Evolutionary conservation across 2,888 invertebrate genomes (phyloP).

Genomic region (Cephalotes varians): DNA sequence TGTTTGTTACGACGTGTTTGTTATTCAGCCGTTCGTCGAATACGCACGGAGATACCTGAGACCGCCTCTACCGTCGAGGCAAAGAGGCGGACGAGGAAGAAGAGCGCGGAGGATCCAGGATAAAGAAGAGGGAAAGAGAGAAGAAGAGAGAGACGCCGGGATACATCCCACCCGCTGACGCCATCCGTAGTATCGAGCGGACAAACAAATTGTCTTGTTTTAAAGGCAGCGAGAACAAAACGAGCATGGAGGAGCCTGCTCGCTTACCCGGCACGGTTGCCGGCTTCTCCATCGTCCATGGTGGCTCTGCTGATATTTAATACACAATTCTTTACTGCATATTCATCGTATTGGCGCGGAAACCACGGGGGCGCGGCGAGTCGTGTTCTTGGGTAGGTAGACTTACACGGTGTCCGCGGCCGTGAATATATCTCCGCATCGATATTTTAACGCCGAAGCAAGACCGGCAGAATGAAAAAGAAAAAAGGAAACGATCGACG

Average conservation of each 20-base stretch:
- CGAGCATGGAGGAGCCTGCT: slow-evolving; percentile 38
- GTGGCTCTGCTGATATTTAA: slow-evolving; percentile 78
- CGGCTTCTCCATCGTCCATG: slow-evolving; percentile 64
- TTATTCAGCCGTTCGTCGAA: slow-evolving; percentile 52
- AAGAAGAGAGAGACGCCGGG: slow-evolving; percentile 54
- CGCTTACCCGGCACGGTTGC: slow-evolving; percentile 59
- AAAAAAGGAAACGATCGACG: slow-evolving; percentile 50
- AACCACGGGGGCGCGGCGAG: slow-evolving; percentile 74
- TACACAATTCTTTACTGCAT: slow-evolving; percentile 76
- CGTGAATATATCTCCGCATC: slow-evolving; percentile 75
- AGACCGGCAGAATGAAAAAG: slow-evolving; percentile 45
- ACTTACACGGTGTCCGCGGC: slow-evolving; percentile 75
- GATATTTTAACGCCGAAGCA: slow-evolving; percentile 74
- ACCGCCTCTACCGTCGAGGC: slow-evolving; percentile 32
- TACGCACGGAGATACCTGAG: slow-evolving; percentile 58
- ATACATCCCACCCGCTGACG: slow-evolving; percentile 78
- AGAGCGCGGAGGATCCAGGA: slow-evolving; percentile 31
- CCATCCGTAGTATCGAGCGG: slow-evolving; percentile 71
- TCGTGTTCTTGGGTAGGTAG: slow-evolving; percentile 73
- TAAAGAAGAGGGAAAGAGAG: slow-evolving; percentile 11
- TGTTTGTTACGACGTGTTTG: slow-evolving; percentile 70
- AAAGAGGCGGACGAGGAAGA: slow-evolving; percentile 47
- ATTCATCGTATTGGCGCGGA: slow-evolving; percentile 76
- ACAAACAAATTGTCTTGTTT: slow-evolving; percentile 80
- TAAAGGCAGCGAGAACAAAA: slow-evolving; percentile 72